phyloP scores from a whole-genome alignment of 1,140 invertebrate genomes.

The Drosophila trapezifrons region DNA sequence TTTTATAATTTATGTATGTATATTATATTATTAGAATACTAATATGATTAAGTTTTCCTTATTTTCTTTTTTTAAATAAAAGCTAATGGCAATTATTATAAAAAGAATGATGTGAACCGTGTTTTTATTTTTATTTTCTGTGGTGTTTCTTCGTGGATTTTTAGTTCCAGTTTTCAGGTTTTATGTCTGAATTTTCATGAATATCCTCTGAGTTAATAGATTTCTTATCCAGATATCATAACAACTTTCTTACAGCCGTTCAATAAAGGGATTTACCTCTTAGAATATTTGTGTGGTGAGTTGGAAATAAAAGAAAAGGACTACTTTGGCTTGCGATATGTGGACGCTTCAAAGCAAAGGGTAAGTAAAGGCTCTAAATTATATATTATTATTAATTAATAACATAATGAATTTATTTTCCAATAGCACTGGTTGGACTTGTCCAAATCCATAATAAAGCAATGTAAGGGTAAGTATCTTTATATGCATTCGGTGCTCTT shows the following conservation, averaged over 20 bases:
- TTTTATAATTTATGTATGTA: background rate
- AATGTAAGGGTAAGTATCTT: conserved; percentile 93
- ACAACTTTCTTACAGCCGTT: conserved; percentile 88
- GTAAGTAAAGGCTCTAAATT: conserved; percentile 86
- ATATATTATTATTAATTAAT: background rate
- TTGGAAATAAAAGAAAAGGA: conserved; percentile 97
- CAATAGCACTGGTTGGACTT: conserved; percentile 98
- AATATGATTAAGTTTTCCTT: background rate
- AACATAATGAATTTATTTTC: background rate
- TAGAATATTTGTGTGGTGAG: conserved; percentile 97
- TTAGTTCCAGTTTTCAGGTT: no score
- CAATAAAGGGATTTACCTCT: conserved; percentile 95
- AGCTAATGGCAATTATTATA: background rate
- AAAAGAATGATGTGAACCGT: no score
- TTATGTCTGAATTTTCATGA: background rate
- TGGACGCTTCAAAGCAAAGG: conserved; percentile 95
- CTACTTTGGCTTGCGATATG: conserved; percentile 98
- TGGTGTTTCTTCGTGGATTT: background rate
- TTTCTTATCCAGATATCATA: background rate
- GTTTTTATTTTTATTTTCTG: no score
- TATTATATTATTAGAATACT: background rate
- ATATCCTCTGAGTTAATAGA: background rate
- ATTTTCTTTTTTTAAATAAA: conserved; percentile 2
- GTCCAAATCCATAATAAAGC: conserved; percentile 95
- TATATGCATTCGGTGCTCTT: no score